Percentiles rank a stretch among this genome's conserved stretches.
Conservation (phyloP, 2,888 invertebrate species). For the Rotaria macrura region DNA sequence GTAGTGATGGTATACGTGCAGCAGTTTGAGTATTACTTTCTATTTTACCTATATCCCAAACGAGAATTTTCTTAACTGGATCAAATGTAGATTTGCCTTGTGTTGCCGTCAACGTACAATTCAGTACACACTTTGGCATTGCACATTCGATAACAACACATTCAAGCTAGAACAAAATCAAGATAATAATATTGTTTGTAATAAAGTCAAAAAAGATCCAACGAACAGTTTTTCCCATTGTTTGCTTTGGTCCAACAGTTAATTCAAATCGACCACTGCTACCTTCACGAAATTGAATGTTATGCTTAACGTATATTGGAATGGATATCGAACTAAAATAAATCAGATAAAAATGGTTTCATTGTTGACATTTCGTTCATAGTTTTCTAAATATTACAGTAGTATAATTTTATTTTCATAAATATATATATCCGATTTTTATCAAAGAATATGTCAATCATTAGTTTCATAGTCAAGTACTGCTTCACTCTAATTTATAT, state of each 20-base stretch:
- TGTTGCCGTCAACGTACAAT: slow-evolving; percentile 78
- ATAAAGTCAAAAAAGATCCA: neutral
- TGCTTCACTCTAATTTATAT: too few species aligned
- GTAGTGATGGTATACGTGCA: slow-evolving; percentile 60
- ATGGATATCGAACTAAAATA: slow-evolving; percentile 73
- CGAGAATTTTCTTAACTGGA: slow-evolving; percentile 81
- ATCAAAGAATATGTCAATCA: too few species aligned
- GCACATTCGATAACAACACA: slow-evolving; percentile 79
- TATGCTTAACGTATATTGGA: slow-evolving; percentile 86
- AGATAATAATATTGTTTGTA: neutral
- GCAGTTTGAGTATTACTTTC: slow-evolving; percentile 56
- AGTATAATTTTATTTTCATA: too few species aligned
- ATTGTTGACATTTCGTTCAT: too few species aligned
- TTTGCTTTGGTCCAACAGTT: slow-evolving; percentile 94
- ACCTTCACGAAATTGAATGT: slow-evolving; percentile 68
- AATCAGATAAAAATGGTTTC: neutral
- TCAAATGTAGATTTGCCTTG: slow-evolving; percentile 97
- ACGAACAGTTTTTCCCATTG: slow-evolving; percentile 73
- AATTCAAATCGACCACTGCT: slow-evolving; percentile 70
- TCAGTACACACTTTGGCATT: slow-evolving; percentile 89
- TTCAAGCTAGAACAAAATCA: slow-evolving; percentile 57
- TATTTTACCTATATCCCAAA: slow-evolving; percentile 95
- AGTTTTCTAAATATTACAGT: too few species aligned
- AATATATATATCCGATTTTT: too few species aligned
- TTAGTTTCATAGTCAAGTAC: too few species aligned